Conservation (phyloP, 2,113 vertebrate species). For the Notothenia coriiceps region DNA sequence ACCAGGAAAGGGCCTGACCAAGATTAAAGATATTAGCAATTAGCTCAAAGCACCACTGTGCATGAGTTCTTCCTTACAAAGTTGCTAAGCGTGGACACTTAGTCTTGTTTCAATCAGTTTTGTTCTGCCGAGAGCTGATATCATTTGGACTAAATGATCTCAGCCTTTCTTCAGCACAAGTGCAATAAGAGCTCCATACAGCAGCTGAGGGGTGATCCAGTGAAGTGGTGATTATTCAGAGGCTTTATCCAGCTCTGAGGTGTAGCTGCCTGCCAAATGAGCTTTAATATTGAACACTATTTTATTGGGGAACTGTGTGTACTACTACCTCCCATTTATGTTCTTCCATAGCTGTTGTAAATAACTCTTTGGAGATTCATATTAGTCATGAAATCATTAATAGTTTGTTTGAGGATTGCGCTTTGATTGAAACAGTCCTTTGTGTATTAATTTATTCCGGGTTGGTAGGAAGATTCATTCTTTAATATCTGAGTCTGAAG, state of each 20-base stretch:
- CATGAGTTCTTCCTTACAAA: background rate
- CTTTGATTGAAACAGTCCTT: background rate
- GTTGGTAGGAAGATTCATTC: background rate
- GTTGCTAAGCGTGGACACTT: too few relatives aligned
- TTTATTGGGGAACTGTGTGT: background rate
- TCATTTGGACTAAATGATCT: background rate
- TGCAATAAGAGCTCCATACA: background rate
- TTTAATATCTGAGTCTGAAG: constrained; percentile 5
- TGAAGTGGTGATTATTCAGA: constrained; percentile 12
- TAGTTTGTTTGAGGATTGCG: background rate
- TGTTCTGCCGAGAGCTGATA: background rate
- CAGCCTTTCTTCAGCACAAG: background rate
- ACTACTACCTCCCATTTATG: background rate
- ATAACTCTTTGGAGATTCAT: background rate
- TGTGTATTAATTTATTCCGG: background rate
- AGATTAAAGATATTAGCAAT: background rate
- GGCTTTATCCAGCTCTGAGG: background rate
- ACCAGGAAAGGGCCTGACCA: too few relatives aligned
- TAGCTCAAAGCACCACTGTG: background rate
- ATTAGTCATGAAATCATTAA: background rate
- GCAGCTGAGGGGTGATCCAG: constrained; percentile 26
- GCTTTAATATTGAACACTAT: constrained; percentile 2
- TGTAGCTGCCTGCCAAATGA: background rate
- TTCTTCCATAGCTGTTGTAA: background rate
- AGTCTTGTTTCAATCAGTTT: background rate